Base-by-base conservation (phyloP, 2,888 invertebrate species). In the Xylota segnis region DNA sequence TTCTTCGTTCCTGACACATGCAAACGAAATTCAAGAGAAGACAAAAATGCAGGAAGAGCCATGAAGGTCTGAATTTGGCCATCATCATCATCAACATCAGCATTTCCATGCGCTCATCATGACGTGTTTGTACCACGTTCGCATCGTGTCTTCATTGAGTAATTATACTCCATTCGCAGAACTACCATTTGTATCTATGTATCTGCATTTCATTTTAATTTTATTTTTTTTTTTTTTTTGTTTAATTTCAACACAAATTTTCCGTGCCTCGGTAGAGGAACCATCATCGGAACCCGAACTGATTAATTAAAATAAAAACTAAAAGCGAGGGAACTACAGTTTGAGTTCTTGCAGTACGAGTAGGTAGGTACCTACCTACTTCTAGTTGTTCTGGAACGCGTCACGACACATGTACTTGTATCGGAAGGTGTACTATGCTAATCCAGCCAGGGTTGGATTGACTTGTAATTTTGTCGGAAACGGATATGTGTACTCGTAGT, bases 271-370 rank as follows among this genome's bases (percentile, higher is more conserved):
- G 29, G 7, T 27, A 40, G 34, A 45, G 18, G 47, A 78, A 78
- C 14, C 23, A 63, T 58, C 66, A 72, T 59, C 45, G 34, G 61
- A 58, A 58, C 37, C 56, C 40, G n/a, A 75, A 65, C 47, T 40
- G 63, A 70, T 82, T 75, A 63, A 75, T 82, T 82, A 75, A 75
- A 75, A 70, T 54, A 65, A 58, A 63, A 66, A 61, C 40, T 12
- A 32, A 71, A 43, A 16, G 27, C 40, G 9, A 34, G n/a, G 18
- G 47, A 52, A 61, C 29, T 9, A 29, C 29, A 27, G 18, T 14
- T 45, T 10, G 37, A 23, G 16, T n/a, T 37, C 1, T 7, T 45
- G 47, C 32, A 50, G 65, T 23, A 6, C 27, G 1, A n/a, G n/a
- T n/a, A n/a, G n/a, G n/a, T n/a, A n/a, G n/a, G n/a, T n/a, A n/a